Conservation (phyloP, 2,797 vertebrate genomes). For the Melanotaenia trifasciata region DNA sequence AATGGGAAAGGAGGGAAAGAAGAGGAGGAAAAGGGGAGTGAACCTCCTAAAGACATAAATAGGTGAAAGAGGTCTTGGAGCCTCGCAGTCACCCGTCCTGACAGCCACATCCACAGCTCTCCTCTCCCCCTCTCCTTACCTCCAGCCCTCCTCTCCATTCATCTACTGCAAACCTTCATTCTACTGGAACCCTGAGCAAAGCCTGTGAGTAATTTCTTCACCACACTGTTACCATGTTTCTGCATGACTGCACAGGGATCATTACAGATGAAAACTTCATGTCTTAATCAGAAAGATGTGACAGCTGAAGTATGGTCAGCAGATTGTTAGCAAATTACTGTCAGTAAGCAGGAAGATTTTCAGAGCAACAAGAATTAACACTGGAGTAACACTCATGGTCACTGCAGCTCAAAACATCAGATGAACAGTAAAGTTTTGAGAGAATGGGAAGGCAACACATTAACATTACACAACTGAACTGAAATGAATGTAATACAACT, state of each 20-base stretch:
- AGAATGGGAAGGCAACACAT: not conserved
- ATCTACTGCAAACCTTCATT: constrained; percentile 67
- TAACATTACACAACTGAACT: not conserved
- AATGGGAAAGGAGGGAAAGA: constrained; percentile 10
- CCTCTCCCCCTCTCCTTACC: constrained; percentile 73
- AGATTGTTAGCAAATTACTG: constrained; percentile 7
- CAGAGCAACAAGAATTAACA: not conserved
- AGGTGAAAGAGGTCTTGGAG: constrained; percentile 81
- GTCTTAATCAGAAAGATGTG: constrained; percentile 5
- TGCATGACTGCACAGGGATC: constrained; percentile 2
- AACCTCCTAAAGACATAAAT: constrained; percentile 89
- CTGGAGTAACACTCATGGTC: not conserved
- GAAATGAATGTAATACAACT: not conserved
- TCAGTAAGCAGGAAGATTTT: not conserved
- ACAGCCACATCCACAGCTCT: constrained; percentile 85
- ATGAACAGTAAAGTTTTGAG: not conserved
- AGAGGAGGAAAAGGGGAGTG: constrained; percentile 71
- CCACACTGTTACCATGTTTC: constrained; percentile 20
- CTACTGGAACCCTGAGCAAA: constrained; percentile 71
- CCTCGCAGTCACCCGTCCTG: constrained; percentile 86
- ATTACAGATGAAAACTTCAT: not conserved
- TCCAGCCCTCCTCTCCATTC: constrained; percentile 67
- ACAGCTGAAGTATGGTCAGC: not conserved
- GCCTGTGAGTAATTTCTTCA: constrained; percentile 83
- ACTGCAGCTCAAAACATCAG: constrained; percentile 10